These are phyloP conservation scores for Petrocephalus microphthalmus DNA, from an alignment of 2,113 vertebrate species.

Conservation along the genomic window DNA sequence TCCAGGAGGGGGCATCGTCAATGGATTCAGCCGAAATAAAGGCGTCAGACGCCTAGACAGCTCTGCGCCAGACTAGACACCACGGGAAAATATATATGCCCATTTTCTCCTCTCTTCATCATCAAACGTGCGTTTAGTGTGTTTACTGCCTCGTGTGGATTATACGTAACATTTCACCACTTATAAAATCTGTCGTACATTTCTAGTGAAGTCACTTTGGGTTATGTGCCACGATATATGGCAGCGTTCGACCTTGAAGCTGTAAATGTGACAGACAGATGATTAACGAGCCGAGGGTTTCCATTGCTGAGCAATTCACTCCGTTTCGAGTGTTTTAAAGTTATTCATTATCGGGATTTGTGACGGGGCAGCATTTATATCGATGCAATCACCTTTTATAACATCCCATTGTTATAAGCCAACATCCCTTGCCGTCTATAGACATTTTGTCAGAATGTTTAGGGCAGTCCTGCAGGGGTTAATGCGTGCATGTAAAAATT, in stretches of 20 bases:
- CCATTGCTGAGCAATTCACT: constrained; percentile 41
- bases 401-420: not conserved
- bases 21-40: constrained; percentile 39
- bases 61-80: constrained; percentile 38
- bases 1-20: constrained; percentile 19
- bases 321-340: constrained; percentile 32
- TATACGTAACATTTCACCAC: not conserved
- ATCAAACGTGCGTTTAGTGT: not conserved
- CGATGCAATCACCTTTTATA: not conserved
- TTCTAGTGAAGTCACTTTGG: constrained; percentile 38
- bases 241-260: constrained; percentile 56
- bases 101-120: constrained; percentile 16
- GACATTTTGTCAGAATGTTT: not conserved
- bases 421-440: not conserved
- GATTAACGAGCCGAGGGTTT: constrained; percentile 42
- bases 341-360: not conserved
- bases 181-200: constrained; percentile 34
- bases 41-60: constrained; percentile 49
- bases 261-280: constrained; percentile 56
- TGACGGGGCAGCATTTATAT: constrained; percentile 2
- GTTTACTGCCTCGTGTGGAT: not conserved
- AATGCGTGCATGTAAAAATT: not conserved
- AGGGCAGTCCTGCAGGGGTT: not conserved
- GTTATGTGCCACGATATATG: constrained; percentile 38
- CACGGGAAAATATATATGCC: constrained; percentile 25